Evolutionary conservation across 2,888 invertebrate genomes (phyloP).

Genomic region (Aquatica leii): DNA sequence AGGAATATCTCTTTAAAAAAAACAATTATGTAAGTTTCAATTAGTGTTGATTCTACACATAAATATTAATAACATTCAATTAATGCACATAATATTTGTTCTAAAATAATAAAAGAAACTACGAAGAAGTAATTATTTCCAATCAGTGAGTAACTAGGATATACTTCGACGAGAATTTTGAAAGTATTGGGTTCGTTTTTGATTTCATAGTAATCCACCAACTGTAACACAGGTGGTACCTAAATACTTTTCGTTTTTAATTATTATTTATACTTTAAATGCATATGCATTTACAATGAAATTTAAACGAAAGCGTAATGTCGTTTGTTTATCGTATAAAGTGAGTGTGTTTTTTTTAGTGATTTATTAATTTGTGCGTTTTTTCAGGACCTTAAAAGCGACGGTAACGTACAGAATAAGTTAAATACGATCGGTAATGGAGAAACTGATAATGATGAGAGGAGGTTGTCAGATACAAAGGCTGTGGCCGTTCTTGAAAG

Average conservation of each 20-base stretch:
- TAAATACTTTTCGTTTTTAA: no score
- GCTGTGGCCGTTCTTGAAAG: constrained; percentile 54
- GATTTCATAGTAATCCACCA: constrained; percentile 12
- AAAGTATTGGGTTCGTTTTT: constrained; percentile 20
- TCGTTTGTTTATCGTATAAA: constrained; percentile 56
- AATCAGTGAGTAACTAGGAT: constrained; percentile 54
- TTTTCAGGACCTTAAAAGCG: constrained; percentile 49
- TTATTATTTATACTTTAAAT: constrained; percentile 15
- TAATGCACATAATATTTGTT: constrained; percentile 20
- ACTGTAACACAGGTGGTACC: constrained; percentile 18
- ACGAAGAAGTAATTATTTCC: constrained; percentile 49
- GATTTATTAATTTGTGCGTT: no score
- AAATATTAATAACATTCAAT: constrained; percentile 16
- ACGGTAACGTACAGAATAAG: constrained; percentile 33
- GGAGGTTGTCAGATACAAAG: constrained; percentile 27
- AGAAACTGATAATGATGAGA: constrained; percentile 28
- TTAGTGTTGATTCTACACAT: not conserved
- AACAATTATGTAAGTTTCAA: constrained; percentile 1
- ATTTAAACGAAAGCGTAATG: constrained; percentile 49
- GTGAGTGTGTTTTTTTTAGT: no score
- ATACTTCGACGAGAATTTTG: constrained; percentile 43
- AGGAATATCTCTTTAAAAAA: no score
- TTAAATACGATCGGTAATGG: constrained; percentile 41
- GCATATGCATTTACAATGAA: constrained; percentile 36
- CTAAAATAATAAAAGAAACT: constrained; percentile 21